Base-by-base conservation (phyloP, 2,888 invertebrate species). In the Cyaniris semiargus region DNA sequence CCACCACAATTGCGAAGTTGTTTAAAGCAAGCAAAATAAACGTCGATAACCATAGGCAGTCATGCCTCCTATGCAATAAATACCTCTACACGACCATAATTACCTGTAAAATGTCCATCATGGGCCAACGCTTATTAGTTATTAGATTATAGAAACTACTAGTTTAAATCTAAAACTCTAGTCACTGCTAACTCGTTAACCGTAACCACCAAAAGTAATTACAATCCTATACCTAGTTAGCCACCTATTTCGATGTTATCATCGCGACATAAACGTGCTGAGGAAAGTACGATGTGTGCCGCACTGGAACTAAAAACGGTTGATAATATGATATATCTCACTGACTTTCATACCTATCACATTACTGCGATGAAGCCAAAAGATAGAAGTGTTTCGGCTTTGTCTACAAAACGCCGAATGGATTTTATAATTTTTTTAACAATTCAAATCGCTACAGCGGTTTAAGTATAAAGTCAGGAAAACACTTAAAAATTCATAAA, bases 141-240 rank as follows among this genome's bases (percentile, higher is more conserved):
- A 18, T 44, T 44, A 44, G 44, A 53, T 58, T 58, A 58, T 1
- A 58, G 58, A 58, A 58, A 58, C 13, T 66, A 66, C 2, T n/a
- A n/a, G n/a, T n/a, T 2, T 27, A 31, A 1, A 6, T 27, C 66
- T 27, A 66, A 66, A 66, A 66, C 66, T 27, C 66, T 27, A 66
- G 66, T 66, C 66, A 66, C 66, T 66, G 66, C 66, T 66, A 31
- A 66, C 66, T 66, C 66, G 6, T 66, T 66, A 15, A 31, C 66
- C 66, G 66, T 66, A 66, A 66, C 66, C 66, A 5, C 66, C 15
- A 66, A 27, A 66, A 66, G 6, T 66, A 15, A 66, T 66, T 66
- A 66, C 27, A 66, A 66, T 66, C 15, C 53, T 53, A 66, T 13
- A 10, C 23, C 21, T n/a, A 58, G 23, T 10, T 66, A 23, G 23